Base-by-base conservation (phyloP, 2,888 invertebrate genomes). In the Metalampra italica region DNA sequence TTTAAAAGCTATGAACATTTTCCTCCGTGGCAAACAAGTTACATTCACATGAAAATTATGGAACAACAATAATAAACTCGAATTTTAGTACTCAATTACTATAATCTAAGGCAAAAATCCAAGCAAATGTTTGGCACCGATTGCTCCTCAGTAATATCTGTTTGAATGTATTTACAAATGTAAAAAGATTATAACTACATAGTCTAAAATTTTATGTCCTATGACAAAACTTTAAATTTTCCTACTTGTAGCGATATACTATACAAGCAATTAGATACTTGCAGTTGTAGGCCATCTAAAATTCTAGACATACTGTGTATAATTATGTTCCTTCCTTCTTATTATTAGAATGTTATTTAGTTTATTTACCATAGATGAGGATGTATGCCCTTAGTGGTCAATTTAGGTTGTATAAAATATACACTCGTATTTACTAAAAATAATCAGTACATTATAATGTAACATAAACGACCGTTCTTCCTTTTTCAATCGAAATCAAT, bases 371-470 rank as follows among this genome's bases (percentile, higher is more conserved):
- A 86, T 86, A 86, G 87, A 85, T 82, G 87, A 86, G 86, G 82
- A 69, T 68, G 71, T 68, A 73, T 76, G 72, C 69, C 72, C 68
- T 68, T 56, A 71, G 82, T 83, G 82, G 82, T 78, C 58, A 61
- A 54, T 11, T 36, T 36, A 67, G 49, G 73, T 76, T 68, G 78
- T 82, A 78, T 74, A 78, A 78, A 78, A 82, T 79, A 82, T 79
- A 82, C 76, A 77, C 66, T 76, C 72, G 71, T 67, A 76, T 78
- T 75, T 71, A 76, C 78, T 85, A 82, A 82, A 86, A 84, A 78
- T 87, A 88, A 88, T 88, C 87, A 88, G 87, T 88, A 84, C 87
- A 87, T 82, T 87, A 82, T 71, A 83, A 81, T 77, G 74, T 75
- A 86, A 85, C 83, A 73, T 76, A 86, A 85, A 82, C 68, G 75